Evolutionary conservation across 2,888 invertebrate genomes (phyloP).

Genomic region (Macrophya alboannulata): DNA sequence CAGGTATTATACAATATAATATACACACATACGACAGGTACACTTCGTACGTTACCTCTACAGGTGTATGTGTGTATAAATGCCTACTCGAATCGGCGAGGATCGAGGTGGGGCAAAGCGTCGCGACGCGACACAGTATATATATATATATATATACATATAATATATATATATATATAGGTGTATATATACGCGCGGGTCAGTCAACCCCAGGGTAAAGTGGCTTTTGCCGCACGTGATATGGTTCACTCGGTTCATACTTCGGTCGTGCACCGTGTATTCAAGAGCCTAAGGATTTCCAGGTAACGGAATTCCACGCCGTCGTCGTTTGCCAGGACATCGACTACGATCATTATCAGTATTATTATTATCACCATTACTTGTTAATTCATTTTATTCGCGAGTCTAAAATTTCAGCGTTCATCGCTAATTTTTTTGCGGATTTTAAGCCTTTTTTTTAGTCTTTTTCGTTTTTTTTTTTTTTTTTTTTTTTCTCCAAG

Average conservation of each 20-base stretch:
- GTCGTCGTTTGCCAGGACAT: neutral
- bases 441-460: too few relatives aligned
- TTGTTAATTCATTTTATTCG: too few relatives aligned
- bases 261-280: slow-evolving; percentile 34
- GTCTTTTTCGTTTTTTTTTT: too few relatives aligned
- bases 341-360: neutral
- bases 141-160: too few relatives aligned
- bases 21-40: too few relatives aligned
- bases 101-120: slow-evolving; percentile 4
- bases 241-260: slow-evolving; percentile 48
- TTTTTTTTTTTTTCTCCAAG: too few relatives aligned
- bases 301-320: slow-evolving; percentile 19
- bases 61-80: too few relatives aligned
- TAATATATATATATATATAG: neutral
- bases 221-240: slow-evolving; percentile 39
- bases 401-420: too few relatives aligned
- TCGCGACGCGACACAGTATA: neutral
- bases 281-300: slow-evolving; percentile 21
- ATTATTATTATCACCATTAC: too few relatives aligned
- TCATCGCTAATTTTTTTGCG: too few relatives aligned
- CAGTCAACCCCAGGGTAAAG: slow-evolving; percentile 40
- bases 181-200: slow-evolving; percentile 5
- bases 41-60: too few relatives aligned
- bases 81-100: neutral
- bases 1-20: neutral